Percentiles rank a stretch among this genome's conserved stretches.
These are phyloP conservation scores for Tupaia chinensis DNA, from an alignment of 2,113 vertebrate genomes.

Conservation along the genomic window DNA sequence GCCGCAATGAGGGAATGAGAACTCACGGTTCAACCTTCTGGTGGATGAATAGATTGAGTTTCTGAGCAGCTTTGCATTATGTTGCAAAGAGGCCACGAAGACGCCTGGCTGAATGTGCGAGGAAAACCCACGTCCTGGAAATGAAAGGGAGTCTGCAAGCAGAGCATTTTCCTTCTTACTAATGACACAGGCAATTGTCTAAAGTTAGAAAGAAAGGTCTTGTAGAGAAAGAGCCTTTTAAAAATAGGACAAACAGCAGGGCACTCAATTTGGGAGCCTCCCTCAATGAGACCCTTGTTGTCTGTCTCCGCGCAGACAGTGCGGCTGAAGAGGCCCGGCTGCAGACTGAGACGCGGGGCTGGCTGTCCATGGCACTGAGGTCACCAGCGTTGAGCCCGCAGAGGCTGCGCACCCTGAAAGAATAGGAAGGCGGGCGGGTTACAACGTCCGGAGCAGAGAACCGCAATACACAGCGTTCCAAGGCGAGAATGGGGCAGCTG, in stretches of 20 bases:
- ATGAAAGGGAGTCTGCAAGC: constrained; percentile 69
- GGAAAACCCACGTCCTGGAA: constrained; percentile 41
- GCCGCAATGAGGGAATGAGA: constrained; percentile 73
- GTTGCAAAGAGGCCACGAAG: constrained; percentile 67
- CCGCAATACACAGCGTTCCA: not conserved
- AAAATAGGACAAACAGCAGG: constrained; percentile 57
- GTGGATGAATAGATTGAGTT: constrained; percentile 76
- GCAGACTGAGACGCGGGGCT: constrained; percentile 91
- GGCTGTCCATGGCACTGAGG: constrained; percentile 94
- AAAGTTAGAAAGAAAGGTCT: constrained; percentile 59
- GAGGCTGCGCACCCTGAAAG: constrained; percentile 93
- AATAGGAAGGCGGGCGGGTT: constrained; percentile 86
- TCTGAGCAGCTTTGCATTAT: constrained; percentile 78
- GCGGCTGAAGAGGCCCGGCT: constrained; percentile 94
- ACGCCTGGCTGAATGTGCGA: constrained; percentile 55
- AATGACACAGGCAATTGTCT: constrained; percentile 75
- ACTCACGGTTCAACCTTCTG: constrained; percentile 67
- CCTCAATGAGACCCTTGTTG: constrained; percentile 58
- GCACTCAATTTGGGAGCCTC: constrained; percentile 44
- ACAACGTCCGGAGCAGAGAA: not conserved
- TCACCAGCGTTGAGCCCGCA: constrained; percentile 92
- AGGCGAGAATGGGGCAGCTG: rapidly evolving
- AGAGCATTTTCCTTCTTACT: constrained; percentile 74
- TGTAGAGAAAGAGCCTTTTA: constrained; percentile 67
- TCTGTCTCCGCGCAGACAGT: constrained; percentile 88